Conservation (phyloP, 2,113 vertebrate species). For the Eira barbara region DNA sequence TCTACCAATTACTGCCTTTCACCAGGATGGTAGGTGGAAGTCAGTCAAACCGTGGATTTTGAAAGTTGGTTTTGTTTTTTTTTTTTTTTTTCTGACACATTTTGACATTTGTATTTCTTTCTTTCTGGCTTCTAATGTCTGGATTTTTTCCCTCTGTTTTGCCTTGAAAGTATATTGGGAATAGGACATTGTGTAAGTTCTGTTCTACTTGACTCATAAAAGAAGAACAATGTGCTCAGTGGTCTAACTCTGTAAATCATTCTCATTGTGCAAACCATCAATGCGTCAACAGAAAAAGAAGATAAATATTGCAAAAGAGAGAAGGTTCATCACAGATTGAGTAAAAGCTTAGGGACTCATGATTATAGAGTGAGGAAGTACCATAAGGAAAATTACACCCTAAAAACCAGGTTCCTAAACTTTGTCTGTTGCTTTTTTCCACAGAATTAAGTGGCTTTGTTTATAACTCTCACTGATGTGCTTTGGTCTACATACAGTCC, state of each 20-base stretch:
- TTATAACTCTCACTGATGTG: not conserved
- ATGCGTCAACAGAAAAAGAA: constrained; percentile 17
- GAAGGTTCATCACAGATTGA: not conserved
- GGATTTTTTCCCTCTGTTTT: not conserved
- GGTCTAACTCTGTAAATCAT: constrained; percentile 33
- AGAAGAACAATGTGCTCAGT: not conserved
- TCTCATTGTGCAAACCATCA: not conserved
- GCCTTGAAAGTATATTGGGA: not conserved
- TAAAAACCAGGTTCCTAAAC: constrained; percentile 15
- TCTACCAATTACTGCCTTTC: not conserved
- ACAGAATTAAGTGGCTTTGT: constrained; percentile 5
- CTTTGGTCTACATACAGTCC: not conserved
- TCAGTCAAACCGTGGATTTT: not conserved
- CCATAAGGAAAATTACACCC: constrained; percentile 43
- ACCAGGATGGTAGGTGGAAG: not conserved
- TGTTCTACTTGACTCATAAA: not conserved
- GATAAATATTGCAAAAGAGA: constrained; percentile 51
- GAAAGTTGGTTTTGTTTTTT: not conserved
- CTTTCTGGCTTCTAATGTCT: not conserved
- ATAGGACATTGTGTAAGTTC: not conserved
- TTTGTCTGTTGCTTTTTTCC: not conserved
- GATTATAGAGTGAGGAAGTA: constrained; percentile 24
- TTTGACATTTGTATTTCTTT: not conserved
- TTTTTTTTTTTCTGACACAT: not conserved
- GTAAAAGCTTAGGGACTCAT: constrained; percentile 26